A percentile compares a stretch with the other conserved stretches of the same genome.
phyloP scores from a whole-genome alignment of 2,113 vertebrate genomes.

The Polyodon spathula region DNA sequence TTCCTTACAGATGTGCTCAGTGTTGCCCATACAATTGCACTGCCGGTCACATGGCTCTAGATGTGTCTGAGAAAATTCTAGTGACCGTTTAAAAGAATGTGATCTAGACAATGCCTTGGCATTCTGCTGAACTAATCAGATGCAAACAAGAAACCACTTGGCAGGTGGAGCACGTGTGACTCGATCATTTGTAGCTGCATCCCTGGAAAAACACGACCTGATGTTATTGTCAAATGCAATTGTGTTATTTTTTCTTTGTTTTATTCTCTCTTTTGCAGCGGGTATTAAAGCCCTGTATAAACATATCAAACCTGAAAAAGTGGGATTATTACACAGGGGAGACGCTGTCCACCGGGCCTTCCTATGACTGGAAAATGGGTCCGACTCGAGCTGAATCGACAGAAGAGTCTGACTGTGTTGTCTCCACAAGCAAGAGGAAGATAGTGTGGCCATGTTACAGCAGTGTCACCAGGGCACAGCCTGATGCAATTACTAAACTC shows the following conservation, averaged over 20 bases:
- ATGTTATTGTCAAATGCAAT: not conserved
- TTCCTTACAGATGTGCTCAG: conserved; percentile 7
- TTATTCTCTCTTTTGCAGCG: conserved; percentile 45
- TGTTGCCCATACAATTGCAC: not conserved
- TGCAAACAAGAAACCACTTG: not conserved
- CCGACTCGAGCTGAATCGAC: conserved; percentile 44
- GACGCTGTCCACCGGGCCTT: conserved; percentile 81
- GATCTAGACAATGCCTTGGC: not conserved
- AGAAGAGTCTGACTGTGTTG: conserved; percentile 58
- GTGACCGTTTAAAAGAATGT: not conserved
- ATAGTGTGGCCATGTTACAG: conserved; percentile 95
- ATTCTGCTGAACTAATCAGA: not conserved
- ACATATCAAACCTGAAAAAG: conserved; percentile 77
- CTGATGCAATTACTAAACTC: conserved; percentile 84
- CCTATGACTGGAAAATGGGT: conserved; percentile 81
- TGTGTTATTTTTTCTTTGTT: not conserved
- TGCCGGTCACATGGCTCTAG: not conserved
- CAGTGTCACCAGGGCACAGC: conserved; percentile 71
- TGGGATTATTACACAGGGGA: conserved; percentile 94
- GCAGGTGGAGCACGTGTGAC: not conserved
- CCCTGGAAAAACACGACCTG: not conserved
- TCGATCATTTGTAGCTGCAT: no score
- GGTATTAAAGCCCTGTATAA: conserved; percentile 77
- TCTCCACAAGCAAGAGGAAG: conserved; percentile 67
- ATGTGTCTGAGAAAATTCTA: not conserved